Evolutionary conservation across 1,140 invertebrate genomes (phyloP).

Genomic region (Spodoptera frugiperda): DNA sequence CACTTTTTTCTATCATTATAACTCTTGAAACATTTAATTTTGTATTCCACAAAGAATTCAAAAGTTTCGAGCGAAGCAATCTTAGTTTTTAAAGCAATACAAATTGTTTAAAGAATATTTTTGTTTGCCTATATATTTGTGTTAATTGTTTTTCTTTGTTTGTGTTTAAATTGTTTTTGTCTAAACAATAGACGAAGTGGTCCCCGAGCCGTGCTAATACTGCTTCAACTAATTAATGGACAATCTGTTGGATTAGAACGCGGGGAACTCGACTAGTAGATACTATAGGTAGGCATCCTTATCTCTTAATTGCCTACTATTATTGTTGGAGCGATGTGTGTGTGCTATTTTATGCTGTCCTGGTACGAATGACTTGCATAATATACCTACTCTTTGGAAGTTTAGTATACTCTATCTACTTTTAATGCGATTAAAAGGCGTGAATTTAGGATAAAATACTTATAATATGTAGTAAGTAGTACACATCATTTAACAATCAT

Average conservation of each 20-base stretch:
- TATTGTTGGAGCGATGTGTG: no score
- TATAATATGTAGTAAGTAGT: no score
- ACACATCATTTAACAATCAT: no score
- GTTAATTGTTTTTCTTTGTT: constrained; percentile 1
- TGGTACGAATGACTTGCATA: no score
- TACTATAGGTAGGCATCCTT: neutral
- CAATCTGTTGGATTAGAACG: constrained; percentile 8
- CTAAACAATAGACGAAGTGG: constrained; percentile 5
- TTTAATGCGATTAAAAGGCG: no score
- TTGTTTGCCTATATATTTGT: neutral
- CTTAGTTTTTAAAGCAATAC: constrained; percentile 13
- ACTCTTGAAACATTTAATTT: constrained; percentile 8
- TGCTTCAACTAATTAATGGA: constrained; percentile 11
- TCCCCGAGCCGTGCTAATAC: neutral
- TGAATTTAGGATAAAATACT: no score
- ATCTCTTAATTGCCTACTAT: no score
- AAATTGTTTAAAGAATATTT: constrained; percentile 11
- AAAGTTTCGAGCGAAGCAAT: constrained; percentile 4
- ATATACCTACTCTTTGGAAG: no score
- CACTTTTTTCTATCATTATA: neutral
- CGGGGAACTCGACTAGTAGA: neutral
- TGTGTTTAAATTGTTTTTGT: neutral
- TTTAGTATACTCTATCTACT: no score
- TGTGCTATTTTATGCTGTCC: no score
- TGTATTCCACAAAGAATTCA: neutral